Evolutionary conservation across 2,113 vertebrate genomes (phyloP), one percentile per base, ranked within the genome.

Genomic region (Hemiprocne comata): DNA sequence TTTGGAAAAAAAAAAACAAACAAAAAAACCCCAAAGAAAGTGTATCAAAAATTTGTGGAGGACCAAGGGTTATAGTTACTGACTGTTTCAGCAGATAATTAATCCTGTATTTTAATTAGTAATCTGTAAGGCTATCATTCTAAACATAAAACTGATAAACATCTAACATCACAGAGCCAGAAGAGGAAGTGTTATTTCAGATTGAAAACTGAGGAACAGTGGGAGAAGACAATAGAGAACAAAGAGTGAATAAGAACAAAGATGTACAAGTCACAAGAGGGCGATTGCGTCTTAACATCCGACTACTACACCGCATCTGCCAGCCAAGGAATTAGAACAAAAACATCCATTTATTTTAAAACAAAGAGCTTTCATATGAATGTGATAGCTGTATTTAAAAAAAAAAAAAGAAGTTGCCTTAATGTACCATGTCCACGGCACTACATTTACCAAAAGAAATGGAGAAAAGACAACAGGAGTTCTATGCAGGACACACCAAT

Each of bases 401-500:
- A n/a, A n/a, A n/a, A n/a, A n/a, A n/a, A n/a, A n/a, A n/a, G n/a
- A n/a, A n/a, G n/a, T n/a, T n/a, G n/a, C n/a, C n/a, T n/a, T n/a
- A n/a, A n/a, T n/a, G n/a, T n/a, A n/a, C 25, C 15, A 60, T 17
- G 31, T n/a, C 9, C 58, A n/a, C 5, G 12, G 17, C 7, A 7
- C 17, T 50, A 25, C 33, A 7, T 3, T 71, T 51, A 58, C 36
- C 33, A 26, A 51, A 74, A 74, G n/a, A n/a, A 65, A 36, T 2
- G 2, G 36, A 28, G 31, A 12, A 28, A 28, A 9, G 18, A 28
- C 10, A 53, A 14, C 4, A 9, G 13, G 20, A 11, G 19, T 2
- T 1, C 29, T 1, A 6, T 2, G 17, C 28, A 48, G 34, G n/a
- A 82, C 23, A 23, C 29, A 8, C 2, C 48, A 36, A 1, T 2